phyloP scores from a whole-genome alignment of 1,140 invertebrate species.

The Leptopilina clavipes region DNA sequence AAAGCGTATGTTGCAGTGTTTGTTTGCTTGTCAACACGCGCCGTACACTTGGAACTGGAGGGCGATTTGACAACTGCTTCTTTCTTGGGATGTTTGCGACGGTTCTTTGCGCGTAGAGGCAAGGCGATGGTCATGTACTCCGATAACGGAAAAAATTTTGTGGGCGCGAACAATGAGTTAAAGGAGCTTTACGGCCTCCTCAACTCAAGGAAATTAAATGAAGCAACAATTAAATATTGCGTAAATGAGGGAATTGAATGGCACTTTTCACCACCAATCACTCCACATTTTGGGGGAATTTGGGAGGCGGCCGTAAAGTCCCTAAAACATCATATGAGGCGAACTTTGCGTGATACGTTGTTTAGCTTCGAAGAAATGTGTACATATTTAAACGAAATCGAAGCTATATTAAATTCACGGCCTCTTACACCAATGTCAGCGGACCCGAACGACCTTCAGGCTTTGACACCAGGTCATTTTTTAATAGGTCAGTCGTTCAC shows the following conservation, averaged over 20 bases:
- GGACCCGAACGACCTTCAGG: slow-evolving; percentile 11
- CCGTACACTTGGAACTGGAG: slow-evolving; percentile 33
- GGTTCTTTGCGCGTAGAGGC: slow-evolving; percentile 19
- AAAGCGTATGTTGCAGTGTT: slow-evolving; percentile 30
- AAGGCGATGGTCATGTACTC: slow-evolving; percentile 25
- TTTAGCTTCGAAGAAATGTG: slow-evolving; percentile 25
- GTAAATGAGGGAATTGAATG: slow-evolving; percentile 16
- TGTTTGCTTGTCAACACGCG: slow-evolving; percentile 34
- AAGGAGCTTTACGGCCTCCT: slow-evolving; percentile 7
- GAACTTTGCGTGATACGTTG: not conserved
- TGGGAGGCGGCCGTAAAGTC: slow-evolving; percentile 37
- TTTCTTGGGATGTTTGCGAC: not conserved
- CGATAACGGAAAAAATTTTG: slow-evolving; percentile 27
- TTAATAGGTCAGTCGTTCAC: slow-evolving; percentile 3
- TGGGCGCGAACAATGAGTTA: slow-evolving; percentile 31
- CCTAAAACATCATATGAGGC: slow-evolving; percentile 37
- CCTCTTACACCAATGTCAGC: slow-evolving; percentile 16
- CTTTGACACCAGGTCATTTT: slow-evolving; percentile 31
- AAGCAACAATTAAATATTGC: not conserved
- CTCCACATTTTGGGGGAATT: slow-evolving; percentile 36
- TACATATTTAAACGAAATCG: slow-evolving; percentile 31
- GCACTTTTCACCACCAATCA: slow-evolving; percentile 31
- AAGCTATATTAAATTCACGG: slow-evolving; percentile 31
- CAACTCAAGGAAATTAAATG: not conserved
- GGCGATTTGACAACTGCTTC: not conserved